phyloP scores from a whole-genome alignment of 2,797 vertebrate species.

The Stomatorhinus walkeri region DNA sequence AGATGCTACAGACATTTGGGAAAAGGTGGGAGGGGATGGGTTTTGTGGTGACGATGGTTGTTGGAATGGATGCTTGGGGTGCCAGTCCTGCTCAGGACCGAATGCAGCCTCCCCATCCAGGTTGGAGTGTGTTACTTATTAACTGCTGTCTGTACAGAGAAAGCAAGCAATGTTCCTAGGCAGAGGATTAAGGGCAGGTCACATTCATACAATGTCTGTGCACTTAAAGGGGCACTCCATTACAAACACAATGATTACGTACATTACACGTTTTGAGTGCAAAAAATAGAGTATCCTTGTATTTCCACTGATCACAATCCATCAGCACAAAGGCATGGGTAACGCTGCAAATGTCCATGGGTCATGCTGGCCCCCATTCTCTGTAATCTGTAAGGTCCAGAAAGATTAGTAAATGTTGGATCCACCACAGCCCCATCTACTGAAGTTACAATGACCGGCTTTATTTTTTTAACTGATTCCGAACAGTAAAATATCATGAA shows the following conservation, averaged over 20 bases:
- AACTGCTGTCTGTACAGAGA: slow-evolving; percentile 13
- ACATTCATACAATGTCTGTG: slow-evolving; percentile 4
- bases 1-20: background rate
- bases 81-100: background rate
- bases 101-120: background rate
- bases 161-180: slow-evolving; percentile 5
- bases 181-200: slow-evolving; percentile 3
- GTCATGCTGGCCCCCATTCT: background rate
- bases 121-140: slow-evolving; percentile 13
- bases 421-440: background rate
- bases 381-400: background rate
- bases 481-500: background rate
- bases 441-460: background rate
- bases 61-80: background rate
- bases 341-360: background rate
- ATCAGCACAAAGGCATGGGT: background rate
- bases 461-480: background rate
- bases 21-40: background rate
- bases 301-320: background rate
- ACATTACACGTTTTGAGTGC: background rate
- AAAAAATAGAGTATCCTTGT: background rate
- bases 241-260: background rate
- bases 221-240: slow-evolving; percentile 5
- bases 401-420: slow-evolving; percentile 4
- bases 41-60: background rate